Evolutionary conservation across 2,888 invertebrate genomes (phyloP).

Genomic region (Neoscelio sp.): DNA sequence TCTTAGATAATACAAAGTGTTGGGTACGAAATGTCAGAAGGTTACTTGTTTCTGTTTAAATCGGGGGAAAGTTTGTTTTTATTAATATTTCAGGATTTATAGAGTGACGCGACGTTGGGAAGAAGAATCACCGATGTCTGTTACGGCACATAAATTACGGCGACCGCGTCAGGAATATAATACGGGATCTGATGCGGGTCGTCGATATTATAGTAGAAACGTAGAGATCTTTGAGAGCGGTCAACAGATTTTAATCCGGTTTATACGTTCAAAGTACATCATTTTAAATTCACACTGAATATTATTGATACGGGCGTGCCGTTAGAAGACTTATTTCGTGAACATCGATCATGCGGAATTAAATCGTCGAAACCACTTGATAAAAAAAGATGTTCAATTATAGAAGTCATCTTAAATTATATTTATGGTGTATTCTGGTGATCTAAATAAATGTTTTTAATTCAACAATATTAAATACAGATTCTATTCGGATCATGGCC

Average conservation of each 20-base stretch:
- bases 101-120: conserved; percentile 54
- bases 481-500: neutral
- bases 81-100: conserved; percentile 76
- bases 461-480: neutral
- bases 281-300: conserved; percentile 46
- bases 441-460: no score
- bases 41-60: conserved; percentile 62
- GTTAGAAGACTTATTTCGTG: conserved; percentile 12
- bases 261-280: neutral
- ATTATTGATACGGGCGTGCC: conserved; percentile 48
- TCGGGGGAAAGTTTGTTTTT: conserved; percentile 70
- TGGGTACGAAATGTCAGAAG: conserved; percentile 46
- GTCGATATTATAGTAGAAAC: conserved; percentile 22
- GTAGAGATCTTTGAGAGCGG: neutral
- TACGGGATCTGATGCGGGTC: conserved; percentile 52
- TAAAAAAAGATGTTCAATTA: conserved; percentile 9
- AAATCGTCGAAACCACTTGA: conserved; percentile 18
- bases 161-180: conserved; percentile 30
- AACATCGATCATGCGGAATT: conserved; percentile 18
- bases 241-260: conserved; percentile 8
- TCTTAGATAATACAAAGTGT: conserved; percentile 73
- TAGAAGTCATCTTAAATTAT: conserved; percentile 36
- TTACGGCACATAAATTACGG: conserved; percentile 71
- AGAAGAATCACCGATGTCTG: conserved; percentile 45
- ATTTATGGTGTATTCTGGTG: conserved; percentile 10